Evolutionary conservation across 2,888 invertebrate species (phyloP).

Genomic region (Herminia tarsipennalis): DNA sequence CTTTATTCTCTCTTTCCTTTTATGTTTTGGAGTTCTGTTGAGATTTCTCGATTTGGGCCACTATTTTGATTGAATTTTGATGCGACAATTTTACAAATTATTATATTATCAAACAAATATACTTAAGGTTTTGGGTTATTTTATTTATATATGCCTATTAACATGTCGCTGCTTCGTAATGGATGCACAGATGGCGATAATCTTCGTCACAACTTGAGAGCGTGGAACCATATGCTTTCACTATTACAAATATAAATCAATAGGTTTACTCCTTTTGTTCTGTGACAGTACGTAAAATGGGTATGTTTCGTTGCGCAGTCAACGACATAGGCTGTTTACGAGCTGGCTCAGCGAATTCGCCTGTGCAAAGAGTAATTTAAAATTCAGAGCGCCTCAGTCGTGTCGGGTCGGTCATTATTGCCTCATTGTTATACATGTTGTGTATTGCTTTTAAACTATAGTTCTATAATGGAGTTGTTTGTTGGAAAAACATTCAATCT

Average conservation of each 20-base stretch:
- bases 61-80: too few species aligned
- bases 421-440: conserved; percentile 56
- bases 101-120: too few species aligned
- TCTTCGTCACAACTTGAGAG: too few species aligned
- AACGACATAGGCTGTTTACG: conserved; percentile 59
- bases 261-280: conserved; percentile 1
- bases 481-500: background rate
- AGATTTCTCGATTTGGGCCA: too few species aligned
- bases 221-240: too few species aligned
- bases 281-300: conserved; percentile 27
- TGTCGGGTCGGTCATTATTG: conserved; percentile 67
- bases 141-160: too few species aligned
- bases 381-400: conserved; percentile 74
- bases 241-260: conserved; percentile 8
- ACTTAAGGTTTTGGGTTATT: too few species aligned
- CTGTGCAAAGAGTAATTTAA: conserved; percentile 79
- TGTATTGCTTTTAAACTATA: conserved; percentile 38
- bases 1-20: too few species aligned
- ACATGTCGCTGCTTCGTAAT: too few species aligned
- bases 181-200: too few species aligned
- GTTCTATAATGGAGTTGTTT: conserved; percentile 22
- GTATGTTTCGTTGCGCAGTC: conserved; percentile 32
- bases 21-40: too few species aligned
- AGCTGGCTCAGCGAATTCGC: conserved; percentile 71
- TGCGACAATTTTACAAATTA: too few species aligned